Evolutionary conservation across 2,797 vertebrate genomes (phyloP), one percentile per base, ranked within the genome.

Genomic region (Melanotaenia boesemani): DNA sequence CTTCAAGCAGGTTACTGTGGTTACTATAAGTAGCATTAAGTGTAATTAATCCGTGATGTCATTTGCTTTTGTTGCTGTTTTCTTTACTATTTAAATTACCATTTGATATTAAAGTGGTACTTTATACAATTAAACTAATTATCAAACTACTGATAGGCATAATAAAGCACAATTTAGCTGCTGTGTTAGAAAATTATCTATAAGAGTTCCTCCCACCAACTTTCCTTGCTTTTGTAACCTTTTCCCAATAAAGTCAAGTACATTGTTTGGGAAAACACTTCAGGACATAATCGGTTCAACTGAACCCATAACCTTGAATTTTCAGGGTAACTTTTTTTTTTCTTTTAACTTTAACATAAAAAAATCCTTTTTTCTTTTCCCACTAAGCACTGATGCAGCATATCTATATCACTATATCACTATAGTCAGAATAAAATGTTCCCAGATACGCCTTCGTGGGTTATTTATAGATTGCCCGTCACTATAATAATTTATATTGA

Each of bases 351-450:
- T 68, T 15, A 22, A 48, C 18, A n/a, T 28, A 18, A 50, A 48
- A 41, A 55, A 20, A 74, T 52, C n/a, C n/a, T n/a, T 46, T 55
- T n/a, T 15, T 68, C 54, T n/a, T 6, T 26, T 34, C 2, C 20
- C 50, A 2, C 41, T 20, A 18, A 67, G 24, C 24, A 36, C 16
- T 67, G 44, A 28, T 6, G 6, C 44, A n/a, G 56, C 22, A 61
- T 48, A 6, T 4, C 2, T 26, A 18, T 48, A 46, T 79, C 9
- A 15, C 22, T 26, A 24, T 26, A 30, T 30, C 32, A 34, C 32
- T 6, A 50, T 44, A 57, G 44, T 50, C 20, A 7, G 24, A 76
- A 61, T 72, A 3, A 67, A 62, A 70, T 39, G 6, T 67, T 46
- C 46, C 32, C 37, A 20, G 1, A 24, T 67, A 50, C 15, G 36